These are phyloP conservation scores for Rhingia rostrata DNA, from an alignment of 2,888 invertebrate genomes.

Conservation along the genomic window DNA sequence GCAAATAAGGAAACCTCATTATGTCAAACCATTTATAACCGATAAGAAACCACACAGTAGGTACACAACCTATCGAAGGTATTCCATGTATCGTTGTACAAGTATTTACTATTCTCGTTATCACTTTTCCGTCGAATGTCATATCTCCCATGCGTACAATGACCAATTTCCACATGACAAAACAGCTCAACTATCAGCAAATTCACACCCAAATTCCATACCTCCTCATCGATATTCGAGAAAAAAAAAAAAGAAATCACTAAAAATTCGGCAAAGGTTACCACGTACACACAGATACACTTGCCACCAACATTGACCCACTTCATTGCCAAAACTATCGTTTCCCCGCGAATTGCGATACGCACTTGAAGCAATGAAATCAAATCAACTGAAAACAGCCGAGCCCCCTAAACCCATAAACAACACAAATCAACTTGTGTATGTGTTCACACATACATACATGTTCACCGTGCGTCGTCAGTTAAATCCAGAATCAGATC, in stretches of 20 bases:
- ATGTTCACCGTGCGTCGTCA: background rate
- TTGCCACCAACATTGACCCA: conserved; percentile 39
- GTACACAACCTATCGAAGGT: background rate
- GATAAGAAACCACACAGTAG: conserved; percentile 12
- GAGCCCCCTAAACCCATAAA: conserved; percentile 40
- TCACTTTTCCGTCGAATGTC: conserved; percentile 7
- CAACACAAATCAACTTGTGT: conserved; percentile 7
- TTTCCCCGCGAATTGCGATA: conserved; percentile 7
- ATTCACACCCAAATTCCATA: background rate
- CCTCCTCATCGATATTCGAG: background rate
- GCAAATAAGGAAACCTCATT: conserved; percentile 20
- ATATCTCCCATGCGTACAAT: background rate
- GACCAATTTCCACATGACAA: background rate
- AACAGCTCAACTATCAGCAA: background rate
- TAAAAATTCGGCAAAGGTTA: conserved; percentile 27
- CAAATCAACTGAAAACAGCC: conserved; percentile 28
- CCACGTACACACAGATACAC: conserved; percentile 3
- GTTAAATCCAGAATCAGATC: background rate
- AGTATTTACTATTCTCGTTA: conserved; percentile 15
- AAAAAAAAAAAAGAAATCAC: conserved; percentile 1
- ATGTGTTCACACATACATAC: too few relatives aligned
- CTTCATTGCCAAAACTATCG: conserved; percentile 15
- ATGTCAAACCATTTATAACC: background rate
- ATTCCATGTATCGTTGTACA: background rate
- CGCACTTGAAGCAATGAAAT: background rate